phyloP scores from a whole-genome alignment of 2,888 invertebrate species.

The Seira sanloemensis region DNA sequence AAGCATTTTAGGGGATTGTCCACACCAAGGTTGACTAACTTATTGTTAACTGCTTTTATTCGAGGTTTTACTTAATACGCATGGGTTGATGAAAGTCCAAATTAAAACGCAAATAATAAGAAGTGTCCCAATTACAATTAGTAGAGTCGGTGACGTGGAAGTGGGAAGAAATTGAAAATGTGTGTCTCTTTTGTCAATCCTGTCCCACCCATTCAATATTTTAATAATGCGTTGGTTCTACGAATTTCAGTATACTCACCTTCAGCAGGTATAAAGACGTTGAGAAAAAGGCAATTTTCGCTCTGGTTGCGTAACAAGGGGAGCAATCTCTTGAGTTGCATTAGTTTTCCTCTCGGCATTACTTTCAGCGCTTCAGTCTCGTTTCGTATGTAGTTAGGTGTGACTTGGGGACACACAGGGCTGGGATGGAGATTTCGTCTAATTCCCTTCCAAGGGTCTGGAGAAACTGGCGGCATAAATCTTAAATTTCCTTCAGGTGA shows the following conservation, averaged over 20 bases:
- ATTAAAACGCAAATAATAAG: too few species aligned
- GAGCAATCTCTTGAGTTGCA: slow-evolving; percentile 90
- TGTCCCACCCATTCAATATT: not conserved
- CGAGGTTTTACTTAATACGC: too few species aligned
- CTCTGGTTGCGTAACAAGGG: slow-evolving; percentile 93
- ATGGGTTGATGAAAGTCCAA: too few species aligned
- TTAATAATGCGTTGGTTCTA: not conserved
- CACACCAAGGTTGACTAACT: too few species aligned
- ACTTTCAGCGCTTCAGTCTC: slow-evolving; percentile 87
- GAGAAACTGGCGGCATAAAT: slow-evolving; percentile 97
- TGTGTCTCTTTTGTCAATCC: not conserved
- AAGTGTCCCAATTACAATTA: too few species aligned
- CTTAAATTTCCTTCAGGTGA: slow-evolving; percentile 91
- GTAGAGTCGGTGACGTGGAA: too few species aligned
- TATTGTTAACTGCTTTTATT: too few species aligned
- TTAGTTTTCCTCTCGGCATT: slow-evolving; percentile 92
- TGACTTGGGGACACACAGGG: slow-evolving; percentile 93
- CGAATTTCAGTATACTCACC: slow-evolving; percentile 75
- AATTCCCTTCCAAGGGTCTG: slow-evolving; percentile 89
- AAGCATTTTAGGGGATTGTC: too few species aligned
- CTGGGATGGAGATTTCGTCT: slow-evolving; percentile 90
- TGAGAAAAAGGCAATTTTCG: slow-evolving; percentile 97
- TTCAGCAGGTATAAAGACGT: slow-evolving; percentile 96
- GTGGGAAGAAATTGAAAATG: not conserved
- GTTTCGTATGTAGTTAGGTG: slow-evolving; percentile 84